These are phyloP conservation scores for Dusona sp. DNA, from an alignment of 2,888 invertebrate genomes.

Conservation along the genomic window DNA sequence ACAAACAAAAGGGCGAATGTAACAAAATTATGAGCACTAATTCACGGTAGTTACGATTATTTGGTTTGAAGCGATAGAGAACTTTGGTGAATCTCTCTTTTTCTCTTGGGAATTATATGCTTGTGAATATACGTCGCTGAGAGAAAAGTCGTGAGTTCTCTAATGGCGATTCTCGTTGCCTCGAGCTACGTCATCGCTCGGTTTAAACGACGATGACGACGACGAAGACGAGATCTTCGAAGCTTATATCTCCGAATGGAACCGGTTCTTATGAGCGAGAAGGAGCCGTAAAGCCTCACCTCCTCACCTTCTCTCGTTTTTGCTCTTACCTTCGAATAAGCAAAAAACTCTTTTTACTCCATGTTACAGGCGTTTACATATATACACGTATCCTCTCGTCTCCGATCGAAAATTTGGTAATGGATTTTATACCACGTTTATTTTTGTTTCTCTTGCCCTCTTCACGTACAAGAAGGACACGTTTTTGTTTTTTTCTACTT, in stretches of 20 bases:
- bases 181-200: constrained; percentile 79
- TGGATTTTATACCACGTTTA: background rate
- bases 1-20: constrained; percentile 9
- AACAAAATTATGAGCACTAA: background rate
- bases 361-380: background rate
- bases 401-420: constrained; percentile 19
- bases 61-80: background rate
- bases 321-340: constrained; percentile 19
- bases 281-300: constrained; percentile 30
- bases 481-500: background rate
- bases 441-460: background rate
- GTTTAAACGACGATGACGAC: constrained; percentile 73
- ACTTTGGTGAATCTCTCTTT: constrained; percentile 40
- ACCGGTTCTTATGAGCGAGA: constrained; percentile 59
- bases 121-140: constrained; percentile 3
- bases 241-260: constrained; percentile 44
- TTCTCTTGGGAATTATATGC: constrained; percentile 8
- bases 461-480: background rate
- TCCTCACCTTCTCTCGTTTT: constrained; percentile 32
- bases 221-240: constrained; percentile 60
- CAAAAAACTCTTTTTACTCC: constrained; percentile 11
- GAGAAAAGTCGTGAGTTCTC: constrained; percentile 49
- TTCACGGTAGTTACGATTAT: background rate
- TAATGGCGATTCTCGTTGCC: constrained; percentile 40
- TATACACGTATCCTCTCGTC: background rate